phyloP scores from a whole-genome alignment of 2,888 invertebrate species.

The Heliconius ethilla region DNA sequence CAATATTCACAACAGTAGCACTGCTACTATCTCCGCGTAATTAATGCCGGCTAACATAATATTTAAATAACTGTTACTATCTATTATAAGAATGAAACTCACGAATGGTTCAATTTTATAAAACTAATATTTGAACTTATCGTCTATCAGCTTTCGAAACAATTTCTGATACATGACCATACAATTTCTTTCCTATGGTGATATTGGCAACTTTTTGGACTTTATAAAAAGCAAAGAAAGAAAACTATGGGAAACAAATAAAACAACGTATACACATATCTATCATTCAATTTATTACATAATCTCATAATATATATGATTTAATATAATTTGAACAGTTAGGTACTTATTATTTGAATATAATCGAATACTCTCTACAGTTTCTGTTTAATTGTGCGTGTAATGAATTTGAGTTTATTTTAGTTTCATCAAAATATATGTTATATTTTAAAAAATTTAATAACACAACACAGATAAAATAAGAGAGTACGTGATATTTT shows the following conservation, averaged over 20 bases:
- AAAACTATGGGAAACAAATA: slow-evolving; percentile 47
- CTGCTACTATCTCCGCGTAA: too few species aligned
- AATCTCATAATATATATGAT: slow-evolving; percentile 62
- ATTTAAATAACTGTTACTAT: too few species aligned
- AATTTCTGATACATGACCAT: neutral
- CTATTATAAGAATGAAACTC: too few species aligned
- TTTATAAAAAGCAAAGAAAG: neutral
- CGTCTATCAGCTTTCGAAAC: neutral
- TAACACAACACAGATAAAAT: slow-evolving; percentile 19
- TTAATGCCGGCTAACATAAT: too few species aligned
- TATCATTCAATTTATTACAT: slow-evolving; percentile 67
- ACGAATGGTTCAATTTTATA: too few species aligned
- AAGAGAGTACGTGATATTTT: slow-evolving; percentile 31
- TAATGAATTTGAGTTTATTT: slow-evolving; percentile 13
- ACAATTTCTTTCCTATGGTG: too few species aligned
- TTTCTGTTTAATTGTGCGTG: slow-evolving; percentile 34
- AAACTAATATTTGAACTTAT: neutral
- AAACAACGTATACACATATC: slow-evolving; percentile 64
- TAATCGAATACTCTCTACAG: slow-evolving; percentile 37
- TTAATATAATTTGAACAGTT: slow-evolving; percentile 45
- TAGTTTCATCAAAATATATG: neutral
- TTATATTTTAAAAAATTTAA: neutral
- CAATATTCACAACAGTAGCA: too few species aligned
- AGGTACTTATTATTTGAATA: slow-evolving; percentile 40
- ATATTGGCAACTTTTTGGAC: neutral